Base-by-base conservation (phyloP, 2,888 invertebrate genomes). In the Drosophila setosimentum region DNA sequence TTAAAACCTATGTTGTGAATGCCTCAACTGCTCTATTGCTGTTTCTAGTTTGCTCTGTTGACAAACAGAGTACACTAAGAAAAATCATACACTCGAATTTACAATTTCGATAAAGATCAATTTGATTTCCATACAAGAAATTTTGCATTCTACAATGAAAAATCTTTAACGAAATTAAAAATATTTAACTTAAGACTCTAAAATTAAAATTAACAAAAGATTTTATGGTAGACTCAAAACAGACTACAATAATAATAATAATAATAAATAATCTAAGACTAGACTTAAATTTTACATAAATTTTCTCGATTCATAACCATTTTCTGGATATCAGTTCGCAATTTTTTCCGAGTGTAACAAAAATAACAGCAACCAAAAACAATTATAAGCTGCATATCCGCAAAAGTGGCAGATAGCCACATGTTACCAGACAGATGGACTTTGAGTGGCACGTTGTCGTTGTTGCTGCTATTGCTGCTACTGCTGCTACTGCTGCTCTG, bases 341-440 rank as follows among this genome's bases (percentile, higher is more conserved):
- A 21, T 16, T 54, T 27, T 54, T 35, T 37, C 1, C 2, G 2
- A 18, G 21, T 55, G 55, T 55, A 27, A 27, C n/a, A n/a, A n/a
- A 37, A 11, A 30, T 5, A 27, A 27, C 8, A 29, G 1, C n/a
- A 40, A 16, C 6, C 40, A 48, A 54, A 71, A 86, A 71, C 87
- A 87, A 85, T 89, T 89, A 85, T 77, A 68, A 69, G 68, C 73
- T 62, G 72, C 68, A 74, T 69, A 67, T 73, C 71, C 78, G 69
- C 69, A 68, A 75, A 75, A 73, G 64, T 60, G 58, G 59, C 73
- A 68, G 83, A 83, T 81, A 73, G 68, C 72, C 78, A 65, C 70
- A 81, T 80, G 86, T 72, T 85, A 68, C 70, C 42, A 73, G 67
- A 73, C 70, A 68, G 59, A 62, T 29, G 45, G 16, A 37, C 32